Percentiles rank a stretch among this genome's conserved stretches.
These are phyloP conservation scores for Adelognathus sp. DNA, from an alignment of 2,888 invertebrate species.

Conservation along the genomic window DNA sequence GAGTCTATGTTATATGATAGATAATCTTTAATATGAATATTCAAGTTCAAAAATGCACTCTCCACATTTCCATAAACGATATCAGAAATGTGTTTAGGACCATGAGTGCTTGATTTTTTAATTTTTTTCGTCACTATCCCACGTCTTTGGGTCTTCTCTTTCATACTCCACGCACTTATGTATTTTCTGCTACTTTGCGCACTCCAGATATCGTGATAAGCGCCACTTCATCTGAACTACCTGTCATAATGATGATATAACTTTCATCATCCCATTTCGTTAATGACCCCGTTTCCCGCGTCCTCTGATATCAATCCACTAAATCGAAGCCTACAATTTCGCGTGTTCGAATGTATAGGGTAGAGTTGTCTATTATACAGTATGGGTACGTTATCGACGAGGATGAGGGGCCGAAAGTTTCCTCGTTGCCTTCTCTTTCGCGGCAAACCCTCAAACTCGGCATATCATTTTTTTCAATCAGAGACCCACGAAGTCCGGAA, in stretches of 20 bases:
- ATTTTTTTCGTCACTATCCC: neutral
- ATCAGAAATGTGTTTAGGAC: too few relatives aligned
- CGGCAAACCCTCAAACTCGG: neutral
- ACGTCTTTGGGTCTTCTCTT: too few relatives aligned
- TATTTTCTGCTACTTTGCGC: neutral
- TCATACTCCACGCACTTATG: neutral
- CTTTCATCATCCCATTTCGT: constrained; percentile 38
- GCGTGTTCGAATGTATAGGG: constrained; percentile 11
- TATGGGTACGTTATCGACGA: constrained; percentile 3
- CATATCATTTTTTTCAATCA: constrained; percentile 26
- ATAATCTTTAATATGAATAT: too few relatives aligned
- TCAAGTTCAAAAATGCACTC: too few relatives aligned
- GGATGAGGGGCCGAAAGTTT: constrained; percentile 6
- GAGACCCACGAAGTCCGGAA: constrained; percentile 20
- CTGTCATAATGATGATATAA: constrained; percentile 32
- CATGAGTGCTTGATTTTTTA: neutral
- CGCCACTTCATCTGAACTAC: neutral
- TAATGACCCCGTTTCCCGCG: constrained; percentile 9
- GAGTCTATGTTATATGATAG: too few relatives aligned
- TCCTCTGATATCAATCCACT: neutral
- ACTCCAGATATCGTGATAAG: constrained; percentile 4
- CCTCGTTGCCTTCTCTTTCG: neutral
- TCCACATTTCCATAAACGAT: too few relatives aligned
- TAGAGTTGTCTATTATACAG: neutral
- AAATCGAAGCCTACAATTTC: constrained; percentile 35